Evolutionary conservation across 2,888 invertebrate species (phyloP), one percentile per base, ranked within the genome.

Genomic region (Pyrochroa serraticornis): DNA sequence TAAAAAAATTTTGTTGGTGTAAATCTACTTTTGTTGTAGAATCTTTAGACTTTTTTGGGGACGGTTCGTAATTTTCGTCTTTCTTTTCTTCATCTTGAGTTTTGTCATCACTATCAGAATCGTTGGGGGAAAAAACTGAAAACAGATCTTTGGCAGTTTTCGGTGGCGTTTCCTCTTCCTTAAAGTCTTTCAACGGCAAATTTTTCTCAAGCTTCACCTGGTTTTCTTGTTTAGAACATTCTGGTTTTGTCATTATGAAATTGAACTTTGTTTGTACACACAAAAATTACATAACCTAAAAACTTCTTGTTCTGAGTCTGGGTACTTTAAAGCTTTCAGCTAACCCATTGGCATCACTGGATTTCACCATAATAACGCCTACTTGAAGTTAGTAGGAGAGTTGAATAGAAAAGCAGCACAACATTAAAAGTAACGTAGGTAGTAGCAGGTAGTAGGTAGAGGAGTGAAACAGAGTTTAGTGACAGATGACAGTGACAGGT

Each of bases 61-160:
- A 58, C 7, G 70, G 67, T 47, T 70, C 70, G 51, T 65, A 66
- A 8, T 69, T 67, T 30, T 62, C 60, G 32, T 63, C 59, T 42
- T 65, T 64, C 39, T 67, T 68, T 51, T 69, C 66, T 30, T 49
- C 63, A 22, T 52, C 59, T 33, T 61, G 54, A 35, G 64, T 65
- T 32, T 68, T 60, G 10, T 69, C 68, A 44, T 65, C 63, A 12
- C 54, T 63, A 34, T 72, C 72, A 8, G 66, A 67, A 12, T 65
- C 49, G 14, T 62, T 61, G 33, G 72, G 71, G 50, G 68, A 71
- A 55, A 75, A 74, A 51, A 70, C 72, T 2, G 74, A 68, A 64
- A 74, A 74, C 12, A 75, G 62, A 42, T 74, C 75, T 60, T 74
- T 74, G 10, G 71, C 75, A 36, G 71, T 70, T 63, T 70, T 68